These are phyloP conservation scores for Philaethria dido DNA, from an alignment of 2,888 invertebrate genomes.

Conservation along the genomic window DNA sequence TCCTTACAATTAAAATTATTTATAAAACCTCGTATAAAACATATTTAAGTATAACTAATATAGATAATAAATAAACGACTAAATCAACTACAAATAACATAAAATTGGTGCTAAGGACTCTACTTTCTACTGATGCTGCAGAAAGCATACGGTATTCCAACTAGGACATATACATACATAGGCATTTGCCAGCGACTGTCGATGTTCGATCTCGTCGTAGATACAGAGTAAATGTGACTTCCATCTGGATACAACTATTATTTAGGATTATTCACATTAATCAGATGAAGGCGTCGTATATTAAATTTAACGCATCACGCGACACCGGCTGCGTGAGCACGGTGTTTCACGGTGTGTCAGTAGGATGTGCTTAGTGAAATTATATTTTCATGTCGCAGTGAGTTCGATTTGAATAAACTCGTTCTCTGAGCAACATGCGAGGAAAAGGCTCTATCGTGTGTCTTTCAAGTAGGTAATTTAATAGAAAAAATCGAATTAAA, in stretches of 20 bases:
- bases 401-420: background rate
- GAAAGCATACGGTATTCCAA: background rate
- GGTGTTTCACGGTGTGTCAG: no score
- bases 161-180: no score
- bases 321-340: background rate
- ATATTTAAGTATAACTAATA: conserved; percentile 11
- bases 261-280: background rate
- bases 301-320: background rate
- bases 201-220: no score
- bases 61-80: conserved; percentile 6
- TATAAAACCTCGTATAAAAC: conserved; percentile 20
- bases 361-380: background rate
- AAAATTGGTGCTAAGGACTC: conserved; percentile 14
- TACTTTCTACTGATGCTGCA: background rate
- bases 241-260: background rate
- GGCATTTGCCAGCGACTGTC: no score
- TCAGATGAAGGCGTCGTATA: background rate
- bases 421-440: background rate
- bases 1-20: conserved; percentile 1
- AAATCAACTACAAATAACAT: conserved; percentile 3
- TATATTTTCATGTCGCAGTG: background rate
- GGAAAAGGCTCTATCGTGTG: background rate
- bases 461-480: no score
- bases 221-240: background rate
- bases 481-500: no score